Base-by-base conservation (phyloP, 2,797 vertebrate species). In the Neosilurus mollespiculum region DNA sequence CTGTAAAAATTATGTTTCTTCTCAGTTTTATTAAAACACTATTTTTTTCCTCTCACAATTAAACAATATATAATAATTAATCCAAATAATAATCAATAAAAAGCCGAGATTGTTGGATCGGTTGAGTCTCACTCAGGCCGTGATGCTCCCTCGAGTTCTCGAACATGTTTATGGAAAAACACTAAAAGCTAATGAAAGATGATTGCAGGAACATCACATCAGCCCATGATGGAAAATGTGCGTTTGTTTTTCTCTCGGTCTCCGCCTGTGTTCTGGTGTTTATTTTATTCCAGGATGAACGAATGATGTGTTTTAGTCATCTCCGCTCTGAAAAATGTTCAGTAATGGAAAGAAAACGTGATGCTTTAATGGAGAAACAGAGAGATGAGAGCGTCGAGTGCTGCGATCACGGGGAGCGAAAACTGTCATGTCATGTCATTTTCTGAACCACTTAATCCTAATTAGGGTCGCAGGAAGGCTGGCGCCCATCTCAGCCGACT, bases 201-300 rank as follows among this genome's bases (percentile, higher is more conserved):
- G 65, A 83, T 49, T 80, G 61, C 59, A 84, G 51, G 37, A 81
- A 82, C 79, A 81, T 77, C 69, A 65, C 59, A 84, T 80, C 80
- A 80, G 71, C 49, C 53, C 6, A 1, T 24, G 49, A 53, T 53
- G 14, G n/a, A 72, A 53, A 72, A 53, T 9, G 22, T 54, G 67
- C 49, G 15, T 56, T 75, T 75, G 53, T 56, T 75, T 30, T 56
- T 56, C 24, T 53, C 70, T 56, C 53, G 0, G 49, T 53, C 70
- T 56, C 53, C 1, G 49, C n/a, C 12, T 16, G 53, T 30, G 24
- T 30, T 18, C 34, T 75, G 22, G 9, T 75, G 51, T 75, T 56
- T 56, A 75, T 56, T 75, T 75, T 75, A 75, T 56, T 56, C 9
- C 24, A 10, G 71, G 71, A 56, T 75, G 71, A 75, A 56, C 43